A percentile compares a stretch with the other conserved stretches of the same genome.
Evolutionary conservation across 2,797 vertebrate species (phyloP).

Genomic region (Peromyscus melanophrys): DNA sequence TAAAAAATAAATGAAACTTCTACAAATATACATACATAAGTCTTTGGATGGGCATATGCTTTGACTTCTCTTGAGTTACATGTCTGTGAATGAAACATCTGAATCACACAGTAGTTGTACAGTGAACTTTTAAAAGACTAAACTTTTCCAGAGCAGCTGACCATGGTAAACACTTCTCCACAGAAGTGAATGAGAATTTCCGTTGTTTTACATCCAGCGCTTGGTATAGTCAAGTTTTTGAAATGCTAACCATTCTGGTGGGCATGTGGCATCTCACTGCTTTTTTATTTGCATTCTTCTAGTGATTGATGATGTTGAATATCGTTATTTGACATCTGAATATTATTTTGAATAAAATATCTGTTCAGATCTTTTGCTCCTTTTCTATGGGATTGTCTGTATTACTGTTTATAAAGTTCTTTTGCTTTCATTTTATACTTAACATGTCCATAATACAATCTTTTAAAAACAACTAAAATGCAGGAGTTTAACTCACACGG

Average conservation of each 20-base stretch:
- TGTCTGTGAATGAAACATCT: constrained; percentile 31
- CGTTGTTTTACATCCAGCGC: constrained; percentile 27
- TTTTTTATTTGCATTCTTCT: constrained; percentile 42
- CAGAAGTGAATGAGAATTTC: constrained; percentile 25
- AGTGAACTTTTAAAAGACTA: constrained; percentile 37
- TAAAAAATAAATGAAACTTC: constrained; percentile 39
- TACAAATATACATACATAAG: constrained; percentile 6
- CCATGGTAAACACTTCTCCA: background rate
- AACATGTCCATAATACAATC: background rate
- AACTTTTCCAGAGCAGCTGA: constrained; percentile 39
- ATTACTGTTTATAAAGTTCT: constrained; percentile 25
- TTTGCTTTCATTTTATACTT: constrained; percentile 35
- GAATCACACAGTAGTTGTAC: background rate
- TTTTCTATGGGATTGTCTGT: background rate
- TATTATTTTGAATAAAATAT: constrained; percentile 31
- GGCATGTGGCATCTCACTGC: background rate
- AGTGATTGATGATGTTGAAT: constrained; percentile 7
- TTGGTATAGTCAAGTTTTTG: background rate
- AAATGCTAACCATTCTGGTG: constrained; percentile 44
- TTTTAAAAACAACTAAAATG: constrained; percentile 11
- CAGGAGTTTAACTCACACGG: background rate
- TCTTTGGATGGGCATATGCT: constrained; percentile 18
- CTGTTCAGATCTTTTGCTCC: constrained; percentile 33
- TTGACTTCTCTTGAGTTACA: constrained; percentile 48
- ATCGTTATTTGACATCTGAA: constrained; percentile 52